Conservation (phyloP, 1,140 invertebrate species). For the Camponotus vicinus region DNA sequence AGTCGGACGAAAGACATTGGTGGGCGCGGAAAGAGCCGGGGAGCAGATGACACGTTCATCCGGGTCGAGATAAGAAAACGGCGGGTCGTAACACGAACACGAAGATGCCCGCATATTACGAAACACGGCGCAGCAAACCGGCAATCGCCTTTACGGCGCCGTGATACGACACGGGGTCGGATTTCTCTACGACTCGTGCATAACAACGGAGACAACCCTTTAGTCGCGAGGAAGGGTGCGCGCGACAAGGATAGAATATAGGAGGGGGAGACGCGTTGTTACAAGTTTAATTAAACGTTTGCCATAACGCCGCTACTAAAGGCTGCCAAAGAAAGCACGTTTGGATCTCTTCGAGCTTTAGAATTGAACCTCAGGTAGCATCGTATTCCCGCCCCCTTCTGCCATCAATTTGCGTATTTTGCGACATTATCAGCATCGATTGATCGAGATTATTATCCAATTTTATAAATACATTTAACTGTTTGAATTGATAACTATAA, state of each 20-base stretch:
- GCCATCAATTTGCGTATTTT: neutral
- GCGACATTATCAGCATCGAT: neutral
- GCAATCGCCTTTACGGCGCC: slow-evolving; percentile 81
- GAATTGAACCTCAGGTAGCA: slow-evolving; percentile 53
- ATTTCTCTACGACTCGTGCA: slow-evolving; percentile 79
- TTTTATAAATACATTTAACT: neutral
- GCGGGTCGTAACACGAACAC: slow-evolving; percentile 81
- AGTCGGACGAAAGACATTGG: slow-evolving; percentile 64
- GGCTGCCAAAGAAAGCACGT: slow-evolving; percentile 62
- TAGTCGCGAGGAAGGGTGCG: slow-evolving; percentile 43
- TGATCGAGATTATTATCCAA: neutral
- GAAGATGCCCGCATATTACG: slow-evolving; percentile 83
- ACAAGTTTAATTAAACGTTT: slow-evolving; percentile 84
- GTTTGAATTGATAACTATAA: neutral
- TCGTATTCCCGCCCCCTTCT: too few relatives aligned
- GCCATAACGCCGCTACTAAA: slow-evolving; percentile 68
- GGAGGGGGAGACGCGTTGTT: slow-evolving; percentile 36
- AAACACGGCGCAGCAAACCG: slow-evolving; percentile 80
- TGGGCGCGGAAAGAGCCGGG: slow-evolving; percentile 71
- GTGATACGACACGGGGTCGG: slow-evolving; percentile 72
- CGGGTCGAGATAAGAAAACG: slow-evolving; percentile 82
- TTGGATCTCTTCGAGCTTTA: slow-evolving; percentile 58
- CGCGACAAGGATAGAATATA: too few relatives aligned
- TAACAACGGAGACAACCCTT: slow-evolving; percentile 81
- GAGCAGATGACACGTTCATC: slow-evolving; percentile 85